Evolutionary conservation across 2,113 vertebrate species (phyloP), one percentile per base, ranked within the genome.

Genomic region (Seriola rivoliana): DNA sequence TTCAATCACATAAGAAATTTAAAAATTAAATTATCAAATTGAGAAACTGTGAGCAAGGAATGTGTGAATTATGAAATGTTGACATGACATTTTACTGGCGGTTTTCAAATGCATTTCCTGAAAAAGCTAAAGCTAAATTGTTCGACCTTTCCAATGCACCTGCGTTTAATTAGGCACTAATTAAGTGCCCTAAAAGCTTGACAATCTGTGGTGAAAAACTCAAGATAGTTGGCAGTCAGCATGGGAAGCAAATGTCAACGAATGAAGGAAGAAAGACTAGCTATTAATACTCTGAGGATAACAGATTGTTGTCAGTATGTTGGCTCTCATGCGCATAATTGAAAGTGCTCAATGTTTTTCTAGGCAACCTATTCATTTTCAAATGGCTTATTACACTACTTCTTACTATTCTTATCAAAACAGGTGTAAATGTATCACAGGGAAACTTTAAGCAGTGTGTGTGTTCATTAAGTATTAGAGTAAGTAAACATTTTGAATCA

Each of bases 141-240:
- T 29, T 40, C 10, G 58, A 82, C 50, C 62, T 88, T 88, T 88
- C 59, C 57, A 73, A 25, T 55, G 64, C 72, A 87, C 59, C 83
- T 80, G 67, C 0, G 2, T 65, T 75, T 75, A 75, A 83, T 85
- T 54, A 80, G 19, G 34, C 14, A 1, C 55, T 81, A 86, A 89
- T 89, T 48, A 86, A 82, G 57, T 50, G 55, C 48, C 19, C 32
- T 73, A 58, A 88, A 85, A 81, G 73, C 69, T 70, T 70, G 6
- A 66, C 16, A 55, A 23, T 67, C 25, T 50, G 54, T 16, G 25
- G 65, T 62, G 64, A 9, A 75, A 78, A 82, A 59, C 67, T 77
- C 55, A 71, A 62, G 40, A 73, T 11, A 72, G 25, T 40, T 21
- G 1, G 32, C n/a, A 44, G 54, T 38, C 38, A 48, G 21, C 65